These are phyloP conservation scores for Sardinella longiceps DNA, from an alignment of 2,797 vertebrate genomes.

Conservation along the genomic window DNA sequence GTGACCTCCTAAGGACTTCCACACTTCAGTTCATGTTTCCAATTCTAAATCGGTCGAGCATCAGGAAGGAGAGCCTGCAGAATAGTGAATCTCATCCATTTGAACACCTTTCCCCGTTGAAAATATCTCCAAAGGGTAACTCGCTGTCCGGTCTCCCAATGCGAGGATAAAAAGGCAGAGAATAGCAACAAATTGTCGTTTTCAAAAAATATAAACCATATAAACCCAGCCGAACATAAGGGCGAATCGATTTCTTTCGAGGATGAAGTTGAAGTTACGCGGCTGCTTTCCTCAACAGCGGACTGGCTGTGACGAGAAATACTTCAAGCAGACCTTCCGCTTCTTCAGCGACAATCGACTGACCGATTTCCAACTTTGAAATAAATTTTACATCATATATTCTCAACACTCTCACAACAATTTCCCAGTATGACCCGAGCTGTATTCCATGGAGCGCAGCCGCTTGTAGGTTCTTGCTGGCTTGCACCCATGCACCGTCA, in stretches of 20 bases:
- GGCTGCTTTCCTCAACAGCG: conserved; percentile 40
- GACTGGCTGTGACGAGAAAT: neutral
- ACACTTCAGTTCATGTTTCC: conserved; percentile 44
- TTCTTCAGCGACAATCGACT: neutral
- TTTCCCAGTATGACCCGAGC: conserved; percentile 18
- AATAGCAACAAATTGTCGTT: neutral
- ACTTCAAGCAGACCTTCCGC: conserved; percentile 4
- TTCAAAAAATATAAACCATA: neutral
- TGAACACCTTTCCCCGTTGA: conserved; percentile 6
- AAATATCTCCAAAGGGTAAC: neutral
- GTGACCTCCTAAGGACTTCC: conserved; percentile 42
- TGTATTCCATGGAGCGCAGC: conserved; percentile 18
- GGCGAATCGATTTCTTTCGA: conserved; percentile 38
- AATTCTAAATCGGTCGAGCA: conserved; percentile 5
- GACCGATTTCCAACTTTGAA: conserved; percentile 9
- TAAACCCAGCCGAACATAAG: conserved; percentile 18
- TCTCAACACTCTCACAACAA: conserved; percentile 11
- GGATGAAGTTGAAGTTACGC: conserved; percentile 42
- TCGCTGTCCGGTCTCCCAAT: neutral
- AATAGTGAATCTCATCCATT: conserved; percentile 14
- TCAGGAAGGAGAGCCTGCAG: conserved; percentile 18
- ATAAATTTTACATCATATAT: neutral
- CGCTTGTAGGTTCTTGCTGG: conserved; percentile 12
- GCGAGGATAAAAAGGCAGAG: neutral
- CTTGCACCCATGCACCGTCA: conserved; percentile 50